These are phyloP conservation scores for Solenopsis invicta DNA, from an alignment of 1,140 invertebrate genomes.

Conservation along the genomic window DNA sequence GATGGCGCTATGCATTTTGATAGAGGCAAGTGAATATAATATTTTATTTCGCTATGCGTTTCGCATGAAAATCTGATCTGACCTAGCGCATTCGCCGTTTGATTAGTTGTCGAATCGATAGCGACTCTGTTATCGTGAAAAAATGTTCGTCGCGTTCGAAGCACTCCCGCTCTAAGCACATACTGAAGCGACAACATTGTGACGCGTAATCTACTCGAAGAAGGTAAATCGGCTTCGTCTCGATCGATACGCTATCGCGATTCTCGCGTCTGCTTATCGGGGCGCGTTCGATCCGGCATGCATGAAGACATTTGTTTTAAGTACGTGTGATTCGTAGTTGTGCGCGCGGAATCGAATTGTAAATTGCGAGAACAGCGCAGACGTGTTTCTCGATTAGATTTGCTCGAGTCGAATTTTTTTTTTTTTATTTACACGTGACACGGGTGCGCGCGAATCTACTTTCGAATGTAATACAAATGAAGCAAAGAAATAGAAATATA, in stretches of 20 bases:
- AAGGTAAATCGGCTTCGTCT: slow-evolving; percentile 21
- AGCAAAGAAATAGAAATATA: background rate
- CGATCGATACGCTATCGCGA: slow-evolving; percentile 15
- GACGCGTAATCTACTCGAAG: slow-evolving; percentile 19
- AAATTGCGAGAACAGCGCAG: slow-evolving; percentile 8
- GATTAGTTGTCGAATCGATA: background rate
- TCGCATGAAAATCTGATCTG: background rate
- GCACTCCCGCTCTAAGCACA: background rate
- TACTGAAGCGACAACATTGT: slow-evolving; percentile 6
- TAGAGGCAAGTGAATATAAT: background rate
- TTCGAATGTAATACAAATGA: background rate
- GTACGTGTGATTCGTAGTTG: slow-evolving; percentile 13
- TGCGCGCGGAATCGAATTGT: background rate
- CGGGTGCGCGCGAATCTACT: background rate
- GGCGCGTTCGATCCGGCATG: background rate
- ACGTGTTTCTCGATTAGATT: slow-evolving; percentile 33
- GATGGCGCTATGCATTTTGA: background rate
- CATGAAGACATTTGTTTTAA: slow-evolving; percentile 46
- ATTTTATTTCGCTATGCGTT: background rate
- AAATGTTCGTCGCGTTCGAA: background rate
- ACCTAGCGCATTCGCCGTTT: background rate
- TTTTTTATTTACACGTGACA: slow-evolving; percentile 6
- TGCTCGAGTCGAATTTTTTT: background rate
- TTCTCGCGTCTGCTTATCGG: slow-evolving; percentile 1
- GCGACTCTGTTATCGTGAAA: background rate